Percentiles rank a stretch among this genome's conserved stretches.
Evolutionary conservation across 2,888 invertebrate genomes (phyloP).

Genomic region (Parnassius glacialis): DNA sequence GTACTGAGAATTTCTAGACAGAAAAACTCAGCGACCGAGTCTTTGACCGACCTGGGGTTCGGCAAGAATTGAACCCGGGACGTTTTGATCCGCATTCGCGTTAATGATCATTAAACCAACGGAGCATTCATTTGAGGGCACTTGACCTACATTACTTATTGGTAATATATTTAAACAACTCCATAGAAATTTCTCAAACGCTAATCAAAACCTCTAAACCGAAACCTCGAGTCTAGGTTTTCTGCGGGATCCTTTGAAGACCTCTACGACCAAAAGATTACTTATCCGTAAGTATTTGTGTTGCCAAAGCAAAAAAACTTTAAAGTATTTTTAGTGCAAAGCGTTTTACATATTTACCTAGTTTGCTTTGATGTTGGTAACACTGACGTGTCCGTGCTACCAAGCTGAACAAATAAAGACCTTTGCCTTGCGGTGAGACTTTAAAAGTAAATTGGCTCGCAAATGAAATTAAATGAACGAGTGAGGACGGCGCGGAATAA

Average conservation of each 20-base stretch:
- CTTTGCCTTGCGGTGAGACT: constrained; percentile 8
- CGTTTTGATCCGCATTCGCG: too few species aligned
- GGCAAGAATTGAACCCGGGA: too few species aligned
- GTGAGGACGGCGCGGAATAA: neutral
- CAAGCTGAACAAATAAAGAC: constrained; percentile 4
- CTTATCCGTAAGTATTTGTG: neutral
- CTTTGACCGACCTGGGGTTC: too few species aligned
- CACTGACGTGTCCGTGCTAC: neutral
- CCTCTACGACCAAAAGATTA: neutral
- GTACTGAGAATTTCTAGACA: too few species aligned
- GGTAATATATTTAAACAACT: too few species aligned
- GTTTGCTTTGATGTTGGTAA: neutral
- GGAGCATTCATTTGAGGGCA: too few species aligned
- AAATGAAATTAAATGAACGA: constrained; percentile 20
- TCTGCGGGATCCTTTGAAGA: neutral
- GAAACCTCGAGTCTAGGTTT: neutral
- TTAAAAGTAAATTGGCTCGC: constrained; percentile 16
- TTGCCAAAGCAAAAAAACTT: neutral
- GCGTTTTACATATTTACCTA: neutral
- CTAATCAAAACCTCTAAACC: too few species aligned
- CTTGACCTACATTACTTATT: too few species aligned
- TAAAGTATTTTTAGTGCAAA: neutral
- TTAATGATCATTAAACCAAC: too few species aligned
- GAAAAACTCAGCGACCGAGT: too few species aligned
- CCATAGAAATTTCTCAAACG: too few species aligned